Evolutionary conservation across 2,797 vertebrate genomes (phyloP), one percentile per base, ranked within the genome.

Genomic region (Enteromius afrohamiltoni): DNA sequence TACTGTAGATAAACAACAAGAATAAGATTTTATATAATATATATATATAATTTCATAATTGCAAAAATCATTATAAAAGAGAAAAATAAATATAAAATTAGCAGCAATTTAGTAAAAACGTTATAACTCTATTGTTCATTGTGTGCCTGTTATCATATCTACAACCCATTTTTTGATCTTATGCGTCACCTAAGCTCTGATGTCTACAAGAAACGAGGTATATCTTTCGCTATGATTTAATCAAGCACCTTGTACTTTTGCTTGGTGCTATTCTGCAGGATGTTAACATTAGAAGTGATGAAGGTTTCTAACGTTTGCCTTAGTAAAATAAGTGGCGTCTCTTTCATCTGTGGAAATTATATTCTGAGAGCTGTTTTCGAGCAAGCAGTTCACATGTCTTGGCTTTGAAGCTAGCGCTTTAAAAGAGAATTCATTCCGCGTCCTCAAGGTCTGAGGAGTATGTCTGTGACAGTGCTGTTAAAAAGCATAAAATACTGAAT

Each of bases 321-420:
- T 47, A n/a, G 42, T 17, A 71, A 47, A n/a, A 71, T 71, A 47
- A 71, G 68, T 47, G 40, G 68, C 13, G 6, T 47, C 68, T 29
- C 40, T 47, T 71, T 71, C 68, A 71, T 71, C 42, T 45, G 68
- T 45, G 68, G 5, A 47, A 71, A 71, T 47, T 16, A 70, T 47
- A 26, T 71, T 47, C 68, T 68, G 37, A 68, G 34, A 26, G 37
- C 40, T 70, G n/a, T 45, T 71, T 71, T 71, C 8, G 14, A 45
- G 42, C 68, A 71, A 47, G 68, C 42, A 26, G 42, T 47, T 47
- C 68, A 71, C 47, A 71, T 71, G 68, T 26, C 68, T 45, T 3
- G 6, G 23, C 68, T 71, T 71, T 68, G 65, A 68, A 42, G 68
- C 67, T 19, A 69, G 1, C 40, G 5, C 37, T 68, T 68, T 71